Evolutionary conservation across 2,113 vertebrate genomes (phyloP), one percentile per base, ranked within the genome.

Genomic region (Elephas maximus): DNA sequence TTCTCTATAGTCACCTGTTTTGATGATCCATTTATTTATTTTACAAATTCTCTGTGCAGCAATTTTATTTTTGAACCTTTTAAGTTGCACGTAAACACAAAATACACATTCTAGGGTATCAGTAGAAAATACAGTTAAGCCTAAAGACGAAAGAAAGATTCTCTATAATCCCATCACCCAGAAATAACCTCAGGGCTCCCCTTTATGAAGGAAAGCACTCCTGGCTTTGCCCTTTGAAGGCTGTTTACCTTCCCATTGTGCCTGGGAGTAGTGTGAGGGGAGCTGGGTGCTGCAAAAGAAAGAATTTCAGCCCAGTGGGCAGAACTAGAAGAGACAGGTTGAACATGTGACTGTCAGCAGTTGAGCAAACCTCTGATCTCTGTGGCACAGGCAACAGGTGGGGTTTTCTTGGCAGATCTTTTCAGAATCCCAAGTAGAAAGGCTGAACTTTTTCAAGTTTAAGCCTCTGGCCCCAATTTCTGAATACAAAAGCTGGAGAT

Each of bases 361-460:
- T 67, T 73, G 60, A 53, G 11, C 21, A 11, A 33, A 53, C 45
- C 63, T 84, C 37, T 62, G 71, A 60, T 91, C 79, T 71, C 23
- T 48, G 12, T 0, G 28, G 28, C 28, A 3, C 10, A 79, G 23
- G 57, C 60, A 88, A 81, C 14, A 0, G 76, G 44, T 28, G 18
- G 9, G 18, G 4, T 92, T 90, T 95, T 86, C 91, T 92, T 51
- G 26, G 15, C 91, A 63, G 24, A 8, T 80, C 67, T 95, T 90
- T 86, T 73, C 41, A 44, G 8, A 87, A 71, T 83, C 53, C 23
- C 28, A 87, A 94, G 33, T 57, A 83, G 69, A 92, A 92, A 95
- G 88, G 23, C 62, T 88, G 77, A 69, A 51, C 71, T 79, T 92
- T 33, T 62, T 57, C 37, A 79, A 79, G 77, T 69, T 74, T 91